Conservation (phyloP, 2,797 vertebrate species). For the Chelon auratus region DNA sequence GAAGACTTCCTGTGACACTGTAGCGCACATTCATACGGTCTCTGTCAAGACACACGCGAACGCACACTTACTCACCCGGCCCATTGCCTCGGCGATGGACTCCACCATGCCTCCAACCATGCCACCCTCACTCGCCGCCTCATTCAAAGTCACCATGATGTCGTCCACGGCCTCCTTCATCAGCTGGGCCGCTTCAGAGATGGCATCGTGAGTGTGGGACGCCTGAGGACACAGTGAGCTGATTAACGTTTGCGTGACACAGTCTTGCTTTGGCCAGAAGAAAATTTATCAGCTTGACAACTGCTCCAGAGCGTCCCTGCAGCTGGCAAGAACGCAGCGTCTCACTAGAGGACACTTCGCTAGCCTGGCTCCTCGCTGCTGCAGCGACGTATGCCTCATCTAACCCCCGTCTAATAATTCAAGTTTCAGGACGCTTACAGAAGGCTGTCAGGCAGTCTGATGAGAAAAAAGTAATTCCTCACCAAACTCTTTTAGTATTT, state of each 20-base stretch:
- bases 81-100: conserved; percentile 94
- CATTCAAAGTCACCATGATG: conserved; percentile 97
- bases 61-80: conserved; percentile 85
- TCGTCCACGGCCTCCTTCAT: conserved; percentile 99
- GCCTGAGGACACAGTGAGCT: conserved; percentile 82
- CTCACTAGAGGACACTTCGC: conserved; percentile 16
- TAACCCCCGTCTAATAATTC: neutral
- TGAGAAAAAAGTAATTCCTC: neutral
- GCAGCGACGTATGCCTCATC: neutral
- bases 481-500: neutral
- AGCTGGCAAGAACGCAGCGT: conserved; percentile 16
- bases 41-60: neutral
- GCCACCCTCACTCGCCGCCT: conserved; percentile 96
- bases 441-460: neutral
- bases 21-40: neutral
- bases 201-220: conserved; percentile 94
- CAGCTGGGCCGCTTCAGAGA: conserved; percentile 93
- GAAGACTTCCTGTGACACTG: conserved; percentile 3
- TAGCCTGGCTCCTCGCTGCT: conserved; percentile 7
- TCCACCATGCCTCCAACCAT: conserved; percentile 98
- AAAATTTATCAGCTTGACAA: conserved; percentile 42
- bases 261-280: conserved; percentile 23
- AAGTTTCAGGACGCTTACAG: neutral
- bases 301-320: conserved; percentile 22
- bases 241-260: conserved; percentile 51